Evolutionary conservation across 2,888 invertebrate genomes (phyloP).

Genomic region (Eulithis prunata): DNA sequence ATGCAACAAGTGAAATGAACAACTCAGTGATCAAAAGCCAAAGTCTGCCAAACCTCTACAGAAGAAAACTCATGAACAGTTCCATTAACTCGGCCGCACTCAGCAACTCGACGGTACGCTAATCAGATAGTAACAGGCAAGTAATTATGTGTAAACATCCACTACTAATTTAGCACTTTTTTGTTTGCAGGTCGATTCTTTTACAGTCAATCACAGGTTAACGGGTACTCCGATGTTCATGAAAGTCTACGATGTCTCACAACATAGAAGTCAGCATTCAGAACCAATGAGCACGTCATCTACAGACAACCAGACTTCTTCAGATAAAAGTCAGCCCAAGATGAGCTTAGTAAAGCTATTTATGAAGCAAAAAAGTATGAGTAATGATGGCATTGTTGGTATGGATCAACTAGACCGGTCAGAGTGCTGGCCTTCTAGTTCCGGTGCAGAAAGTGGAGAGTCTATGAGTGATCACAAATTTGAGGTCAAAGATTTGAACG

Average conservation of each 20-base stretch:
- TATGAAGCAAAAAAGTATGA: conserved; percentile 95
- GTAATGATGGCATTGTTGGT: conserved; percentile 89
- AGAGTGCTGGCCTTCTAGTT: conserved; percentile 90
- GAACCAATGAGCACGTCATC: conserved; percentile 83
- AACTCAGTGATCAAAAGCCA: conserved; percentile 88
- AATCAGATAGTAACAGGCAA: conserved; percentile 40
- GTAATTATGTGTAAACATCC: conserved; percentile 38
- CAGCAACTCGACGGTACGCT: conserved; percentile 89
- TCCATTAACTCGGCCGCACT: conserved; percentile 83
- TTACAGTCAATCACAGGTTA: conserved; percentile 76
- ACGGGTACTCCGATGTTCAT: conserved; percentile 73
- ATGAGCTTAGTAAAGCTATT: conserved; percentile 94
- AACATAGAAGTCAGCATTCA: conserved; percentile 78
- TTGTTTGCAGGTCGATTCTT: conserved; percentile 78
- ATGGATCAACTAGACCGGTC: conserved; percentile 90
- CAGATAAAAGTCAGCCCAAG: conserved; percentile 84
- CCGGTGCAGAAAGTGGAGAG: conserved; percentile 86
- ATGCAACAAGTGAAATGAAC: conserved; percentile 84
- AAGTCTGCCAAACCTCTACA: conserved; percentile 91
- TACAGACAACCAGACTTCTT: conserved; percentile 77
- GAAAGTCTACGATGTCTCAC: conserved; percentile 80
- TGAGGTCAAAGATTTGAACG: conserved; percentile 55
- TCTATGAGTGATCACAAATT: conserved; percentile 79
- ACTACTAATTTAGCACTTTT: conserved; percentile 42
- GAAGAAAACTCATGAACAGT: conserved; percentile 80